Evolutionary conservation across 2,888 invertebrate genomes (phyloP), one percentile per base, ranked within the genome.

Genomic region (Euproctis similis): DNA sequence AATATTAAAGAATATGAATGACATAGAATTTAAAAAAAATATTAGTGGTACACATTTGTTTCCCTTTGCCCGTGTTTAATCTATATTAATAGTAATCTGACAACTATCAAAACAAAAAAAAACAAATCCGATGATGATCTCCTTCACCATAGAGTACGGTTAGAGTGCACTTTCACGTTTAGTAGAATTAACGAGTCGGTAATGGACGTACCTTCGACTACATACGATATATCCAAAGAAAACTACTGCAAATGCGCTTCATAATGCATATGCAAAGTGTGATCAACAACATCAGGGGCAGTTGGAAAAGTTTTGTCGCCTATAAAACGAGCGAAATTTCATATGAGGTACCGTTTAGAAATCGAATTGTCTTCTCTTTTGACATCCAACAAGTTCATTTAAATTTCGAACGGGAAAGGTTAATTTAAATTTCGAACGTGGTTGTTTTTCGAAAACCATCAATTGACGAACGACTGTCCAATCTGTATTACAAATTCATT

Each of bases 201-300:
- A 77, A 81, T 77, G 80, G 80, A 82, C 84, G 80, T 85, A 85
- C 85, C 85, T 85, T 85, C 69, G 71, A 78, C 85, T 85, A 85
- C 81, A 85, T 77, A 71, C 84, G 85, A 77, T 85, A 85, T 68
- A 86, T 86, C 85, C 85, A 86, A 78, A 85, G 85, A 82, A 86
- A 82, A 85, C 84, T 86, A 86, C 84, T 84, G 85, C 85, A 86
- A 69, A 86, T 85, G 81, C 85, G 84, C 85, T 85, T 86, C 85
- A 86, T 84, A 69, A 86, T 85, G 85, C 84, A 85, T 72, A 86
- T 85, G 85, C 85, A 86, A 86, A 86, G 85, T 81, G 85, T 85
- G 84, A 86, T 75, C 82, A 85, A 85, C 84, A 85, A 85, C 85
- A 85, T 85, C 85, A 85, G 80, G 74, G 85, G 85, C 73, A 85